Evolutionary conservation across 2,888 invertebrate genomes (phyloP), one percentile per base, ranked within the genome.

Genomic region (Aromia moschata): DNA sequence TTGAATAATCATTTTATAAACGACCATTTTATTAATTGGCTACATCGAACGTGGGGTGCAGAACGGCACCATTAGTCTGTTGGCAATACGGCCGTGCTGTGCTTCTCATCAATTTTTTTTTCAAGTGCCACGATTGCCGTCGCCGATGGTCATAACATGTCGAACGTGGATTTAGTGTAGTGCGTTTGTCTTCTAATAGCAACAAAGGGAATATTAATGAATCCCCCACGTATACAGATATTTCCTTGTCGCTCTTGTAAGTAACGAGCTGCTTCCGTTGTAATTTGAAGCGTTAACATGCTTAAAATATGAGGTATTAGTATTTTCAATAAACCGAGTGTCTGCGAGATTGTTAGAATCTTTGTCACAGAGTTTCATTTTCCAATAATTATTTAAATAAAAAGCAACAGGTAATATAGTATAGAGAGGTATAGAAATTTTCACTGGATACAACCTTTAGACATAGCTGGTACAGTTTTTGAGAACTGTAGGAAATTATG

Each of bases 1-100:
- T 68, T 56, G 60, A 62, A 70, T 72, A 69, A 71, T 66, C 64
- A 64, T 67, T 60, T 63, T 70, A 70, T 72, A 71, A 68, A 73
- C 69, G 71, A 67, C 56, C 65, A 67, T 71, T 73, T 73, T 69
- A 73, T 71, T 71, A 71, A 52, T 52, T 52, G 41, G 30, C 52
- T 41, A 61, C 52, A 59, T 64, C 59, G 30, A 38, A 45, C 52
- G 45, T 62, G 60, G 64, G 67, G 64, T 66, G 66, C 64, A 64
- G 67, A 64, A 43, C 45, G 57, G 36, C 14, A 40, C 17, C 33
- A 47, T 30, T 55, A 38, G 55, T 46, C 5, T 31, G 46, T 33
- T 51, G 31, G 52, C 52, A 41, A 41, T 15, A 12, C 40, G 41
- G 40, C 30, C 30, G 17, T 52, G 52, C 16, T 30, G 17, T 31